Conservation (phyloP, 2,113 vertebrate genomes). For the Rhineura floridana region DNA sequence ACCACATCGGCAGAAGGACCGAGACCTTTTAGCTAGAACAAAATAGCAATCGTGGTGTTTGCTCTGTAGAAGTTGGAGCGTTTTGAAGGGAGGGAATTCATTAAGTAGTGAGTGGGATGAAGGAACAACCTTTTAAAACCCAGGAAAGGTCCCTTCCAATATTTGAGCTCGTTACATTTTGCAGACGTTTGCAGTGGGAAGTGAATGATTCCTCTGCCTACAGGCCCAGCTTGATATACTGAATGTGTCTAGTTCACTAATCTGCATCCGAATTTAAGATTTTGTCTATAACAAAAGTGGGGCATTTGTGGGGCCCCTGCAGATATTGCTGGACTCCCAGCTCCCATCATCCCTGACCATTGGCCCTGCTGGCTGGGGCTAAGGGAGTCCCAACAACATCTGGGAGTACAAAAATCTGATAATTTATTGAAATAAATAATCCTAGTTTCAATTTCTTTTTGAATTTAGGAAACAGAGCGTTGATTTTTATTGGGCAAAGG, state of each 20-base stretch:
- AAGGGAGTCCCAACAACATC: no score
- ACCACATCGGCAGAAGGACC: conserved; percentile 4
- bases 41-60: neutral
- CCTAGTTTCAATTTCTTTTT: neutral
- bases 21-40: neutral
- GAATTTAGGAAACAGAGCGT: no score
- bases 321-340: no score
- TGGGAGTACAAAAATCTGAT: no score
- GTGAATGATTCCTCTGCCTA: neutral
- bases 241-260: neutral
- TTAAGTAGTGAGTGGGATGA: neutral
- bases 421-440: neutral
- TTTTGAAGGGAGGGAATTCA: neutral
- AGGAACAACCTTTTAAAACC: neutral
- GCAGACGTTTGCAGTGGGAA: no score
- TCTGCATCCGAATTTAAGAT: no score
- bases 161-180: neutral
- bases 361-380: no score
- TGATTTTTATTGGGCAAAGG: neutral
- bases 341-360: no score
- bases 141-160: neutral
- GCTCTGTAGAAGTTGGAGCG: neutral
- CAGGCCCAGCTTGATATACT: neutral
- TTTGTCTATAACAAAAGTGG: no score
- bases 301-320: no score